phyloP scores from a whole-genome alignment of 2,113 vertebrate species.

The Phocoena sinus region DNA sequence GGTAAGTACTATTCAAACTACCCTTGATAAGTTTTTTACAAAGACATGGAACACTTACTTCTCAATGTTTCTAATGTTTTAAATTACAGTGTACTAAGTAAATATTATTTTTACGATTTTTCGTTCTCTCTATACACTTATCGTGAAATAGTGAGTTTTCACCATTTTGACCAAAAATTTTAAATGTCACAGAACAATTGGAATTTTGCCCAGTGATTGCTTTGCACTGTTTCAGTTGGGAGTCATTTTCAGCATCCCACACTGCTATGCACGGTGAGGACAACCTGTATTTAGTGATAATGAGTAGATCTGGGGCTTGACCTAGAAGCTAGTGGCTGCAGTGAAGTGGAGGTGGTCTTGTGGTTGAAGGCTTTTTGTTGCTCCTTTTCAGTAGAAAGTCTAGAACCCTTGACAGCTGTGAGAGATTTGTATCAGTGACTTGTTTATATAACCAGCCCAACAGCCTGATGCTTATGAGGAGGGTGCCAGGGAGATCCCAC shows the following conservation, averaged over 20 bases:
- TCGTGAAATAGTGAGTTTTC: not conserved
- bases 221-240: not conserved
- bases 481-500: not conserved
- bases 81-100: not conserved
- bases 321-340: not conserved
- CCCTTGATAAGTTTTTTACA: not conserved
- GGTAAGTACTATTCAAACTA: not conserved
- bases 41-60: not conserved
- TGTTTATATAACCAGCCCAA: not conserved
- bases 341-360: not conserved
- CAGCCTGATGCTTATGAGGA: not conserved
- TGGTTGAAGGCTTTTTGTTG: not conserved
- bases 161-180: not conserved
- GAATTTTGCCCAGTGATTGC: not conserved
- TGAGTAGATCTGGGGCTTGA: not conserved
- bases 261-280: not conserved
- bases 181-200: not conserved
- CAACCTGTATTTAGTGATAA: not conserved
- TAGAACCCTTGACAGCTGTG: not conserved
- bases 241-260: not conserved
- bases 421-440: not conserved
- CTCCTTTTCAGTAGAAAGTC: not conserved
- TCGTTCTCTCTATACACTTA: not conserved
- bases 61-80: not conserved
- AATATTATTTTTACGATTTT: not conserved